Evolutionary conservation across 2,797 vertebrate genomes (phyloP).

Genomic region (Telmatherina bonti): DNA sequence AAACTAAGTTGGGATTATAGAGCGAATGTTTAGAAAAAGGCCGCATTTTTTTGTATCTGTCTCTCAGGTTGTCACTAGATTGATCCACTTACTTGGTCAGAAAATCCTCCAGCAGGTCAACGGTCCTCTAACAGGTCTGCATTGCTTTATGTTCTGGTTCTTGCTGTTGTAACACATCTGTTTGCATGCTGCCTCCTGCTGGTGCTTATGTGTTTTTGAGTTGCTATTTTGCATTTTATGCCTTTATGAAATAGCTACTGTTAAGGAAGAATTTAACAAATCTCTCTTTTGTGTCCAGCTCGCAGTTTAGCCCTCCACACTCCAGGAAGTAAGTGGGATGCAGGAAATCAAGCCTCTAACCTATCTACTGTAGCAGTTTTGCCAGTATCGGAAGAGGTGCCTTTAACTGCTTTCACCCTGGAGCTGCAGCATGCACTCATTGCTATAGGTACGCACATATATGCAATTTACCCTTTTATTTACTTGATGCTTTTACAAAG

Average conservation of each 20-base stretch:
- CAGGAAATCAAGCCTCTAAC: conserved; percentile 90
- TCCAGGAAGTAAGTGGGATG: conserved; percentile 90
- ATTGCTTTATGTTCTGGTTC: conserved; percentile 3
- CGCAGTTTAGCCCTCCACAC: conserved; percentile 86
- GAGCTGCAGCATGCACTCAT: conserved; percentile 93
- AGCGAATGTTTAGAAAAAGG: not conserved
- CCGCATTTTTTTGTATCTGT: conserved; percentile 7
- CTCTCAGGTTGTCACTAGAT: conserved; percentile 91
- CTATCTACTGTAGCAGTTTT: conserved; percentile 93
- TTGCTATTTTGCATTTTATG: conserved; percentile 2
- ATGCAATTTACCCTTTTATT: no score
- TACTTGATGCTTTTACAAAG: no score
- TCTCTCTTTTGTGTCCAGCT: conserved; percentile 73
- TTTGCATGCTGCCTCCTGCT: not conserved
- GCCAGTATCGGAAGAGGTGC: conserved; percentile 93
- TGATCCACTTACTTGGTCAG: conserved; percentile 94
- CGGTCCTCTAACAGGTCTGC: conserved; percentile 80
- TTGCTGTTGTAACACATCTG: conserved; percentile 32
- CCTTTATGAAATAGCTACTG: not conserved
- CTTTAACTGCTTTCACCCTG: conserved; percentile 91
- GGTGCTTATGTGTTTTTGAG: not conserved
- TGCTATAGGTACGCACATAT: conserved; percentile 84
- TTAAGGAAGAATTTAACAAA: conserved; percentile 18
- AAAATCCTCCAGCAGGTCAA: conserved; percentile 96
- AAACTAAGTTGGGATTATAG: no score